Conservation (phyloP, 2,797 vertebrate genomes). For the Phylloscopus collybita region DNA sequence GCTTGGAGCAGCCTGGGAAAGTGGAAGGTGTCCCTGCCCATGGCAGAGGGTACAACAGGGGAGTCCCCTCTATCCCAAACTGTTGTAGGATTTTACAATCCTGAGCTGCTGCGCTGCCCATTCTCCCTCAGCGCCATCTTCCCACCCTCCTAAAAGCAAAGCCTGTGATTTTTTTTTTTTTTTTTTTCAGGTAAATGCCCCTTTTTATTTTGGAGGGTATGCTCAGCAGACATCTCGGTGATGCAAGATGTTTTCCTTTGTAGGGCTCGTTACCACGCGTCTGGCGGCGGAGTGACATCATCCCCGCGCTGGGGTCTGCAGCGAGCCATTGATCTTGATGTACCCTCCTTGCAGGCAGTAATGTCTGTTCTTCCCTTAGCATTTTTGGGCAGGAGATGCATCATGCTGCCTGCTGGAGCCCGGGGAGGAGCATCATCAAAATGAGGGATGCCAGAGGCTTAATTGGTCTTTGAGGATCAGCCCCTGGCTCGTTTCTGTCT, state of each 20-base stretch:
- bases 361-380: not conserved
- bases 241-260: not conserved
- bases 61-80: not conserved
- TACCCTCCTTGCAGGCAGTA: not conserved
- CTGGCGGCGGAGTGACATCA: not conserved
- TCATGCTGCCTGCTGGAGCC: not conserved
- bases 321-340: not conserved
- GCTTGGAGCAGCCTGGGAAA: not conserved
- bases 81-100: fast-evolving
- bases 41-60: fast-evolving
- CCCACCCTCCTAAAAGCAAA: not conserved
- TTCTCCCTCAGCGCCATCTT: not conserved
- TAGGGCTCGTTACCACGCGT: not conserved
- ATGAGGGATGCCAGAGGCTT: not conserved
- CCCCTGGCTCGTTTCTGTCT: not conserved
- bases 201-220: not conserved
- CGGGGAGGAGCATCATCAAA: not conserved
- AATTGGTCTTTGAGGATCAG: not conserved
- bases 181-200: not conserved
- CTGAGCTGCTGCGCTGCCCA: fast-evolving
- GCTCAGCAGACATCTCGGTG: not conserved
- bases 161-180: not conserved
- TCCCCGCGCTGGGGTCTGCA: not conserved
- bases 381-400: slow-evolving; percentile 25
- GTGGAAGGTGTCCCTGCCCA: not conserved